Base-by-base conservation (phyloP, 2,888 invertebrate species). In the Scelioninae gen. 2 region DNA sequence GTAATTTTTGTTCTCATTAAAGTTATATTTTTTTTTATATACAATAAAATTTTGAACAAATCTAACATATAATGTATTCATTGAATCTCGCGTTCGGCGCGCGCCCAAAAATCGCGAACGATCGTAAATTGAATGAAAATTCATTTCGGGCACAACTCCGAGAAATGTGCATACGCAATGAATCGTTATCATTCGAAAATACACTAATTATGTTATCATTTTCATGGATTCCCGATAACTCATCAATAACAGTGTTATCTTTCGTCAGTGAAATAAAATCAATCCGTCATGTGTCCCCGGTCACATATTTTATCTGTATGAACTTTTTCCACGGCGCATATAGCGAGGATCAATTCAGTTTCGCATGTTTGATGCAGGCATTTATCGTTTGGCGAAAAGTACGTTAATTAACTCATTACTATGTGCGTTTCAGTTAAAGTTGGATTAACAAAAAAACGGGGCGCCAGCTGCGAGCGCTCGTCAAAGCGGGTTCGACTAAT, bases 191-290 rank as follows among this genome's bases (percentile, higher is more conserved):
- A 50, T 55, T 48, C 25, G 25, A 55, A 57, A 63, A 61, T 55
- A 50, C 57, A 31, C 50, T 50, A 70, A 70, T 63, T 63, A 70
- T 50, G 48, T 48, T 63, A 63, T 57, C 48, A 70, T 70, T 70
- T 70, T 57, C 70, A 70, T 70, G 50, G 25, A 35, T 58, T 45
- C 33, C 22, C 43, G 31, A 16, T 71, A 71, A 58, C 71, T 33
- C 69, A 55, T 63, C 57, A 57, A 46, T 68, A 50, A 61, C 61
- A 46, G 45, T 71, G 52, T 71, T 64, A 71, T 64, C 71, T 25
- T 6, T 25, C n/a, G n/a, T n/a, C n/a, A n/a, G 63, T 35, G 22
- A 58, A 64, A 64, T 71, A 64, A 71, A 71, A 71, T 46, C 64
- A 64, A 45, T 58, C 52, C 13, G 31, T 64, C 64, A 71, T 71